These are phyloP conservation scores for Lamellibrachia luymesi DNA, from an alignment of 1,140 invertebrate species.

Conservation along the genomic window DNA sequence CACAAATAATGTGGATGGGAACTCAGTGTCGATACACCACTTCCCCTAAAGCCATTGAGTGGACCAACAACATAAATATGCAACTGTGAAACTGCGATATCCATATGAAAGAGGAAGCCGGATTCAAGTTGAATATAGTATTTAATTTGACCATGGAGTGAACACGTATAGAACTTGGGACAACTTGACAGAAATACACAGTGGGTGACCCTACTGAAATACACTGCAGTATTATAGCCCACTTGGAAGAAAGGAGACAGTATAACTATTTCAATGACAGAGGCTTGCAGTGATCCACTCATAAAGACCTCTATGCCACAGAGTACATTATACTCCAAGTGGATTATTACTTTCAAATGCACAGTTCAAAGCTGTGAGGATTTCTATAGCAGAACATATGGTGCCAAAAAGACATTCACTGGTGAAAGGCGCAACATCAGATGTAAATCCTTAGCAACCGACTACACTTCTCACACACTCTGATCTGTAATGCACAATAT, in stretches of 20 bases:
- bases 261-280: neutral
- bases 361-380: neutral
- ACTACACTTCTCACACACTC: neutral
- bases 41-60: no score
- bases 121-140: no score
- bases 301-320: neutral
- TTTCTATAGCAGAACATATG: neutral
- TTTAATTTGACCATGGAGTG: neutral
- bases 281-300: neutral
- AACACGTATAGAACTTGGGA: neutral
- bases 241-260: neutral
- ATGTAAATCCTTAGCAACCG: neutral
- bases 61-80: no score
- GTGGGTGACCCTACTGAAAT: neutral
- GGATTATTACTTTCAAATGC: slow-evolving; percentile 7
- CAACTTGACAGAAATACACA: neutral
- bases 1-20: no score
- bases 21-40: no score
- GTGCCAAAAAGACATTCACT: neutral
- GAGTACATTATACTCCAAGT: neutral
- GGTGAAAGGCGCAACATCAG: neutral
- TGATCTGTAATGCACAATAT: neutral
- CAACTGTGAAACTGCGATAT: no score
- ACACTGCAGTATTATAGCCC: neutral
- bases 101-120: no score